Conservation (phyloP, 2,113 vertebrate genomes). For the Vireo altiloquus region DNA sequence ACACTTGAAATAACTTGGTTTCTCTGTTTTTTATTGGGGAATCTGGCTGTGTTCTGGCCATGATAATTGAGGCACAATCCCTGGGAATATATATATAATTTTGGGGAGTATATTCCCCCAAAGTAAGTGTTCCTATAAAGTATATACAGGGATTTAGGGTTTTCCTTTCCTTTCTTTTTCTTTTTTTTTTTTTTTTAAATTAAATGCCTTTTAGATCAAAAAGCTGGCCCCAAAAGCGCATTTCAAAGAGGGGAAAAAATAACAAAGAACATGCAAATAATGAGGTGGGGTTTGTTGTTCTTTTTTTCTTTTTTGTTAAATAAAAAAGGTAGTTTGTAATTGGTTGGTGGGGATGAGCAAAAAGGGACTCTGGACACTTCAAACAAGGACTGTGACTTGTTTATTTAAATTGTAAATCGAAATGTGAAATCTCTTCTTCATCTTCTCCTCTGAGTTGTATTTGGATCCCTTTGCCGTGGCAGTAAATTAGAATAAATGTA, state of each 20-base stretch:
- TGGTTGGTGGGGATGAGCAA: neutral
- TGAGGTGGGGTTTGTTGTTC: neutral
- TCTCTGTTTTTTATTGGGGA: neutral
- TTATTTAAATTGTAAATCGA: neutral
- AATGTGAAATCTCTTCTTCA: neutral
- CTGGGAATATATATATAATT: neutral
- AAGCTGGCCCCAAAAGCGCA: neutral
- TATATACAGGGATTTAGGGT: fast-evolving
- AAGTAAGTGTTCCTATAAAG: neutral
- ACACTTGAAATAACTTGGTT: neutral
- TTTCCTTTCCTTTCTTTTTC: fast-evolving
- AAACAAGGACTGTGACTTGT: neutral
- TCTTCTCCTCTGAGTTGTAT: neutral
- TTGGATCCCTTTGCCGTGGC: neutral
- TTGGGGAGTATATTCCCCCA: neutral
- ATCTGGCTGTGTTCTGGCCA: neutral
- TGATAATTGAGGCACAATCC: neutral
- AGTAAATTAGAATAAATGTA: neutral
- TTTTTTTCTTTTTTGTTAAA: neutral
- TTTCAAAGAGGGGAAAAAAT: neutral
- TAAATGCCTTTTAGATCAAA: neutral
- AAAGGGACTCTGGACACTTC: neutral
- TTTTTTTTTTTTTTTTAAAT: neutral
- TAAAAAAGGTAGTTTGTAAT: neutral
- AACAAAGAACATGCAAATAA: neutral